Percentiles rank a stretch among this genome's conserved stretches.
Evolutionary conservation across 2,113 vertebrate genomes (phyloP).

Genomic region (Calonectris borealis): DNA sequence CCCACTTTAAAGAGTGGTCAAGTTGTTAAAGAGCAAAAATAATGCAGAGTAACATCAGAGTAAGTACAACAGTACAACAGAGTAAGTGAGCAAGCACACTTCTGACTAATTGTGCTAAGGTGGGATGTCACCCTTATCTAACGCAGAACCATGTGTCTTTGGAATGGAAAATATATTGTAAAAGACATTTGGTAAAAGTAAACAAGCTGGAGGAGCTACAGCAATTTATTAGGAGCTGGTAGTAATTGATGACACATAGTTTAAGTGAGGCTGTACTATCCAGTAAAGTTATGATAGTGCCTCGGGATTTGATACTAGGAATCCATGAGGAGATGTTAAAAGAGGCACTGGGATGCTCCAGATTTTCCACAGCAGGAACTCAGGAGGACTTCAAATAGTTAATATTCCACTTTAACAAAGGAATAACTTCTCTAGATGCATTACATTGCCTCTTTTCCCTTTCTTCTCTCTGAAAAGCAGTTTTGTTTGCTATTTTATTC

Average conservation of each 20-base stretch:
- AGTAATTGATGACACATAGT: not conserved
- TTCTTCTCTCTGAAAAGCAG: not conserved
- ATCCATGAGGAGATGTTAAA: fast-evolving
- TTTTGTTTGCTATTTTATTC: not conserved
- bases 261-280: not conserved
- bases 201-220: not conserved
- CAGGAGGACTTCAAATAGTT: not conserved
- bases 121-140: not conserved
- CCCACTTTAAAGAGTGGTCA: not conserved
- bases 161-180: not conserved
- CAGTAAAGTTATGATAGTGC: not conserved
- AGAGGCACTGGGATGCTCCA: not conserved
- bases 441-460: not conserved
- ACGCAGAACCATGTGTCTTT: not conserved
- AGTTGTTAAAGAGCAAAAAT: not conserved
- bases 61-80: too few relatives aligned
- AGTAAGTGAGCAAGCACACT: not conserved
- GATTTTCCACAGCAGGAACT: not conserved
- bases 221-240: not conserved
- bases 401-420: not conserved
- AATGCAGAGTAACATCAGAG: not conserved
- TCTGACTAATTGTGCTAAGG: not conserved
- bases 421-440: not conserved
- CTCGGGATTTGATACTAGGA: not conserved
- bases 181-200: not conserved